Conservation (phyloP, 2,797 vertebrate species). For the Leuciscus waleckii region DNA sequence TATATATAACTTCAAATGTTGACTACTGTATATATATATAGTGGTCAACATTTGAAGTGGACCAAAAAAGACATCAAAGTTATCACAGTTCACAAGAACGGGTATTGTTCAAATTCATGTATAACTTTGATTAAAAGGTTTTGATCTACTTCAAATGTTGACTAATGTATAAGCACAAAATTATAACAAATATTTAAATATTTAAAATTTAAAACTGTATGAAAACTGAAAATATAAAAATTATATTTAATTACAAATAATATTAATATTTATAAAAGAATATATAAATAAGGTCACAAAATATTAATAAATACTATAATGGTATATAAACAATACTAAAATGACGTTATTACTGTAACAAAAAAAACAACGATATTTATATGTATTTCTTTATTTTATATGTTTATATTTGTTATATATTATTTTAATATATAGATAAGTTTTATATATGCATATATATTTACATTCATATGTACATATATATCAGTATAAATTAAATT, state of each 20-base stretch:
- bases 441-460: background rate
- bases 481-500: background rate
- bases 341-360: background rate
- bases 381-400: background rate
- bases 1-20: no score
- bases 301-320: background rate
- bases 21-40: no score
- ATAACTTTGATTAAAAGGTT: no score
- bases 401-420: background rate
- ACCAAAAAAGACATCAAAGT: no score
- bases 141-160: no score
- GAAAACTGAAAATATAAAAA: background rate
- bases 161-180: background rate
- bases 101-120: no score
- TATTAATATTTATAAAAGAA: background rate
- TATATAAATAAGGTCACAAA: background rate
- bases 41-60: no score
- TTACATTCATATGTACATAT: background rate
- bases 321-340: background rate
- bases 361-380: background rate
- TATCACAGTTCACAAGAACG: no score
- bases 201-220: no score
- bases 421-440: background rate
- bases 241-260: background rate
- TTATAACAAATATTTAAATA: background rate